Conservation (phyloP, 1,140 invertebrate genomes). For the Venustaconcha ellipsiformis region DNA sequence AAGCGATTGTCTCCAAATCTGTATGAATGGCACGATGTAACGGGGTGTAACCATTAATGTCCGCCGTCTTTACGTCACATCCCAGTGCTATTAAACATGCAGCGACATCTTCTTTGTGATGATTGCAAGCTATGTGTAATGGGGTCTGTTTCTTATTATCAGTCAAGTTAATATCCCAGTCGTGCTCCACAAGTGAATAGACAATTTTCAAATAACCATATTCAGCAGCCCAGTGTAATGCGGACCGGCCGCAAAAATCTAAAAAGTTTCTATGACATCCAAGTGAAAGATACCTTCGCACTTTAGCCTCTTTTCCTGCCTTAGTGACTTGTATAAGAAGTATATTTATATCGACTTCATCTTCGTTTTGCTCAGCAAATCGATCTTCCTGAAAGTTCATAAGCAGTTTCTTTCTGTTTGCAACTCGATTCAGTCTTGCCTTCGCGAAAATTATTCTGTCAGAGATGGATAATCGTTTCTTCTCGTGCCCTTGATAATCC, state of each 20-base stretch:
- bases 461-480: slow-evolving; percentile 22
- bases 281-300: slow-evolving; percentile 35
- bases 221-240: slow-evolving; percentile 60
- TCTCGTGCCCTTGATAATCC: slow-evolving; percentile 7
- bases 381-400: slow-evolving; percentile 26
- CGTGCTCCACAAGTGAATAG: slow-evolving; percentile 39
- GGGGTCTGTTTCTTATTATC: slow-evolving; percentile 58
- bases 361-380: slow-evolving; percentile 34
- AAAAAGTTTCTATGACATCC: slow-evolving; percentile 29
- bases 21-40: slow-evolving; percentile 58
- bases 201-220: slow-evolving; percentile 52
- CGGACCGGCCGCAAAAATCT: slow-evolving; percentile 47
- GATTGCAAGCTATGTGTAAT: slow-evolving; percentile 57
- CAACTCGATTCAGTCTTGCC: slow-evolving; percentile 21
- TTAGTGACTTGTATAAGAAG: slow-evolving; percentile 54
- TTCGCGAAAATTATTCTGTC: slow-evolving; percentile 27
- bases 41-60: slow-evolving; percentile 50
- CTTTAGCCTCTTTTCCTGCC: slow-evolving; percentile 44
- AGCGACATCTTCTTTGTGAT: slow-evolving; percentile 49
- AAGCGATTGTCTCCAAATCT: slow-evolving; percentile 50
- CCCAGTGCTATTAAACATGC: slow-evolving; percentile 47
- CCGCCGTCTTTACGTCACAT: slow-evolving; percentile 50
- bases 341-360: slow-evolving; percentile 41
- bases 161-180: slow-evolving; percentile 45
- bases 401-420: slow-evolving; percentile 24